Evolutionary conservation across 2,113 vertebrate genomes (phyloP).

Genomic region (Gnathonemus echidnorhynchus): DNA sequence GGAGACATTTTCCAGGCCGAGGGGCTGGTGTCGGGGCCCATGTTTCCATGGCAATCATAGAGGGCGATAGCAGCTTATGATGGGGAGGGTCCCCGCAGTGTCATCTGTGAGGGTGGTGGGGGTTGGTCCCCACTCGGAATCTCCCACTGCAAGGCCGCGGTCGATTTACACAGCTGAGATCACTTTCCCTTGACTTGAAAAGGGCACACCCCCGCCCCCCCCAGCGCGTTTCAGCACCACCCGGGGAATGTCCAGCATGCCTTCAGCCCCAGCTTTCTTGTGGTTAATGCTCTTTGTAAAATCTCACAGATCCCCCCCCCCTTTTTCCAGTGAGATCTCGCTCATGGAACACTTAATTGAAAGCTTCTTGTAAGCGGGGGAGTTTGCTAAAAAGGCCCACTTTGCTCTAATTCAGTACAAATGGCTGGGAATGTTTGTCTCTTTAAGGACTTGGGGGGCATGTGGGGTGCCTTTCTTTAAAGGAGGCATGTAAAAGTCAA

Average conservation of each 20-base stretch:
- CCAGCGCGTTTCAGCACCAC: conserved; percentile 31
- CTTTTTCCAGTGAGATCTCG: conserved; percentile 16
- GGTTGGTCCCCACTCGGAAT: conserved; percentile 33
- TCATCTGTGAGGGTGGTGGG: conserved; percentile 47
- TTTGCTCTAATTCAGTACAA: conserved; percentile 25
- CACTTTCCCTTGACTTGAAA: conserved; percentile 52
- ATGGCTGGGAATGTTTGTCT: conserved; percentile 14
- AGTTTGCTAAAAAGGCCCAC: conserved; percentile 17
- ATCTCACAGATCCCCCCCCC: conserved; percentile 44
- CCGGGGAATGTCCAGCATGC: conserved; percentile 44
- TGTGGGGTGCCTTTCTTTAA: background rate
- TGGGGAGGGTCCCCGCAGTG: conserved; percentile 32
- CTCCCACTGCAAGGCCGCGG: conserved; percentile 55
- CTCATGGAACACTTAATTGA: conserved; percentile 45
- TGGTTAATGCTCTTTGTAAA: conserved; percentile 52
- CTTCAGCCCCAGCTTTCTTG: conserved; percentile 54
- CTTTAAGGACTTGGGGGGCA: conserved; percentile 1
- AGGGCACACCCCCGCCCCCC: conserved; percentile 39
- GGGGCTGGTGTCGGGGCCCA: conserved; percentile 29
- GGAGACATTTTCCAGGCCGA: background rate
- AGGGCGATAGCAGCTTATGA: conserved; percentile 30
- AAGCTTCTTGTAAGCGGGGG: conserved; percentile 40
- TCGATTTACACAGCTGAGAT: conserved; percentile 59
- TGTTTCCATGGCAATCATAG: conserved; percentile 38
- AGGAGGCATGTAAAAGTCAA: conserved; percentile 16